Base-by-base conservation (phyloP, 1,140 invertebrate species). In the Plectrocnemia conspersa region DNA sequence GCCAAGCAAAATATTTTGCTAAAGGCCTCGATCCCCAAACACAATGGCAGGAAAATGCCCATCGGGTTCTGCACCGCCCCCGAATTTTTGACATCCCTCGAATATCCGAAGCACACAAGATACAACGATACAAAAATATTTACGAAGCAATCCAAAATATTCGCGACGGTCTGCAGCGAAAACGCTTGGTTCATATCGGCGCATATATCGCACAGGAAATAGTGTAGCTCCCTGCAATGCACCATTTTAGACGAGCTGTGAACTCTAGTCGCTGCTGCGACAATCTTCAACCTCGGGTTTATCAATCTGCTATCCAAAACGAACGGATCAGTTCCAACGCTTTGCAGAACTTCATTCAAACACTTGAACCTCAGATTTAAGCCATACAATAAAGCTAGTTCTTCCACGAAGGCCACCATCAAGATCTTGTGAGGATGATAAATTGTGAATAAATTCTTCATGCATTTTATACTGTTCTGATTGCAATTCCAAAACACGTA, bases 401-500 rank as follows among this genome's bases (percentile, higher is more conserved):
- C 44, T 40, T 55, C 53, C 33, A 55, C 10, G 18, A 55, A 48
- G 3, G 23, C 24, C 3, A 55, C 53, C 23, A 40, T 15, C 1
- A 54, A 16, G 10, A 54, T 44, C 32, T 54, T 54, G 11, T 35
- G 38, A 2, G 52, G 40, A 23, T 45, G 42, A 33, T 54, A 54
- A 1, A 27, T 33, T 23, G 22, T 23, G 21, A 54, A 54, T 29
- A 23, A 54, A 33, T 54, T 45, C 18, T 33, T 22, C 4, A 54
- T 23, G 32, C 52, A 54, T 23, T 44, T 54, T n/a, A 22, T 7
- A 2, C 18, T 45, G 15, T 25, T 22, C 23, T 45, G 23, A 16
- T 54, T 42, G 15, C 52, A 54, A 32, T 35, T 44, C 18, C 25
- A 54, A 7, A 54, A 16, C 4, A 54, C 52, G 52, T 54, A 44